These are phyloP conservation scores for Nymphalis urticae DNA, from an alignment of 2,888 invertebrate genomes.

Conservation along the genomic window DNA sequence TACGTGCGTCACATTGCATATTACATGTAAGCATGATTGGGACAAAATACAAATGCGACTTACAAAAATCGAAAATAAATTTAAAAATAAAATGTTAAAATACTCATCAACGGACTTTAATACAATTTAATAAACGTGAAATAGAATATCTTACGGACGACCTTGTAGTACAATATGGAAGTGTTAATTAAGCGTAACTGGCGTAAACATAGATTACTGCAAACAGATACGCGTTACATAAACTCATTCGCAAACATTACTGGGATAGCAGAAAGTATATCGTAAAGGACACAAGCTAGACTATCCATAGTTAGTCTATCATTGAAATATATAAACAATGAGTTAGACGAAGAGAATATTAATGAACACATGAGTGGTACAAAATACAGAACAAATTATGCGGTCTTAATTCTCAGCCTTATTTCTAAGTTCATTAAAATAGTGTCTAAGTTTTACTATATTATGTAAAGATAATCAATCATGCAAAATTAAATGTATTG, in stretches of 20 bases:
- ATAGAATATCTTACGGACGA: conserved; percentile 20
- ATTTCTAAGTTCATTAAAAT: no score
- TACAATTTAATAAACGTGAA: conserved; percentile 14
- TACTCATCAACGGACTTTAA: background rate
- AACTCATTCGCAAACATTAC: conserved; percentile 20
- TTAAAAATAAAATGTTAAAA: background rate
- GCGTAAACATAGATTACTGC: conserved; percentile 30
- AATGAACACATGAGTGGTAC: background rate
- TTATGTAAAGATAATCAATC: no score
- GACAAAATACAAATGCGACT: no score
- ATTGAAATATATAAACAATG: background rate
- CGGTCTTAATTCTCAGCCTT: no score
- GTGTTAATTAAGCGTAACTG: conserved; percentile 37
- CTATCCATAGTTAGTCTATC: background rate
- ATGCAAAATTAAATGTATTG: no score
- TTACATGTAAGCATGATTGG: no score
- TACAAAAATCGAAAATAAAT: background rate
- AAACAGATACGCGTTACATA: conserved; percentile 20
- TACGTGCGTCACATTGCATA: no score
- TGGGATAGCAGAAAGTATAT: conserved; percentile 11
- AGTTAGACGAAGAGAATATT: background rate
- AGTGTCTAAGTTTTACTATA: no score
- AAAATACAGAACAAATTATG: background rate
- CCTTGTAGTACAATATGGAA: conserved; percentile 30
- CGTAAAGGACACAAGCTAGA: background rate